Evolutionary conservation across 2,888 invertebrate genomes (phyloP).

Genomic region (Drosophila putrida): DNA sequence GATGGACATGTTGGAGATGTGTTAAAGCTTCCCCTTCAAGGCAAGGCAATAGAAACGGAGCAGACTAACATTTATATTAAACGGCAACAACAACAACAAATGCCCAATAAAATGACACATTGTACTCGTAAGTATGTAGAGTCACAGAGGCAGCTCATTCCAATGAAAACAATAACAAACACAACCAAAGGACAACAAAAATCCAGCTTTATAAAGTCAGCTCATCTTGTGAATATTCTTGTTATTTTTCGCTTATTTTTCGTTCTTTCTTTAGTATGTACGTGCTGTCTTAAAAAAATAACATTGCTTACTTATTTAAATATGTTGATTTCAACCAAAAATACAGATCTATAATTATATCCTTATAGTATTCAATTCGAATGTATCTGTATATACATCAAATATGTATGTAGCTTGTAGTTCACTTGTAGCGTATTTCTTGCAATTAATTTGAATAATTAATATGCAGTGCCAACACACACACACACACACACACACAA

Average conservation of each 20-base stretch:
- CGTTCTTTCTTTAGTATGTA: not conserved
- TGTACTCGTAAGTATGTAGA: slow-evolving; percentile 11
- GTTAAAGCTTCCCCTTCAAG: not conserved
- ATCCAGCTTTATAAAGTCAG: slow-evolving; percentile 32
- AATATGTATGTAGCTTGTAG: slow-evolving; percentile 23
- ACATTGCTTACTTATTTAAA: slow-evolving; percentile 5
- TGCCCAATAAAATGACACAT: slow-evolving; percentile 46
- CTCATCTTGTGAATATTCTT: slow-evolving; percentile 13
- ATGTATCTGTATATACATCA: slow-evolving; percentile 9
- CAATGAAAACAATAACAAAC: slow-evolving; percentile 12
- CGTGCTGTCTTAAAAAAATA: slow-evolving; percentile 6
- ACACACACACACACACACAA: slow-evolving; percentile 23
- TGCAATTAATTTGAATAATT: slow-evolving; percentile 79
- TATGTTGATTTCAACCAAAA: not conserved
- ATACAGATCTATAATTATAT: not conserved
- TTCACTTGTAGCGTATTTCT: slow-evolving; percentile 57
- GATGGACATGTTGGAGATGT: slow-evolving; percentile 23
- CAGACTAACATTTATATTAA: slow-evolving; percentile 39
- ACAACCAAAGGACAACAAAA: slow-evolving; percentile 9
- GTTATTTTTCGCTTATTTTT: not conserved
- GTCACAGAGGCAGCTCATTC: slow-evolving; percentile 20
- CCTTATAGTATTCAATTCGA: slow-evolving; percentile 4
- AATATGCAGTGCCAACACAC: slow-evolving; percentile 60
- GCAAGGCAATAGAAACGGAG: not conserved
- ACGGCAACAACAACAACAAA: slow-evolving; percentile 21